Base-by-base conservation (phyloP, 2,113 vertebrate species). In the Chaenocephalus aceratus region DNA sequence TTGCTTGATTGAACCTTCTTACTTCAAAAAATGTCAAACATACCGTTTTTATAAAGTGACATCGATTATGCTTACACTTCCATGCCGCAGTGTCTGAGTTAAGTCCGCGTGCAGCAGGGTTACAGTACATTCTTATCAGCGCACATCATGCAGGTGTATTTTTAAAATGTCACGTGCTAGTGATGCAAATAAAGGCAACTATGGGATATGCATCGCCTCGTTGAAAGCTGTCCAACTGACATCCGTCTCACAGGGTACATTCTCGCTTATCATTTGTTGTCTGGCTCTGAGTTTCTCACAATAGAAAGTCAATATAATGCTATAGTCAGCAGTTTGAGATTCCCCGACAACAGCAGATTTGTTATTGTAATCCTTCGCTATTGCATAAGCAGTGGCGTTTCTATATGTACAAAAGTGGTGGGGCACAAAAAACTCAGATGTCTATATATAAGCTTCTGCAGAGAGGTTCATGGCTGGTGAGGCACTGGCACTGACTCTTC, bases 131-230 rank as follows among this genome's bases (percentile, higher is more conserved):
- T 30, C 30, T 46, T 13, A 23, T 53, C 61, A 54, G 34, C 59
- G 56, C 73, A 66, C 73, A 62, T 74, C 56, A 5, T 75, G 59
- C 23, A n/a, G 36, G 57, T 59, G 73, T 64, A 48, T 58, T 68
- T 52, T 10, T 12, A 14, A 23, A 61, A 12, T 57, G 49, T 57
- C 23, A 49, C 7, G 26, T 49, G 41, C 44, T 62, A 58, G 2
- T 54, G 66, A 70, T 63, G 76, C 26, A 68, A 66, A 75, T 51
- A 8, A 75, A 58, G 8, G 73, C 26, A 26, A 9, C 21, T 54
- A 11, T 62, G 16, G n/a, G 48, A 54, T 21, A 13, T 49, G 44
- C 68, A 48, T 23, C 48, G n/a, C n/a, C 3, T 23, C 57, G 49
- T 69, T 44, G 15, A 41, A 48, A 51, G 15, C 56, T 30, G 21